These are phyloP conservation scores for Ophiodon elongatus DNA, from an alignment of 2,113 vertebrate genomes.

Conservation along the genomic window DNA sequence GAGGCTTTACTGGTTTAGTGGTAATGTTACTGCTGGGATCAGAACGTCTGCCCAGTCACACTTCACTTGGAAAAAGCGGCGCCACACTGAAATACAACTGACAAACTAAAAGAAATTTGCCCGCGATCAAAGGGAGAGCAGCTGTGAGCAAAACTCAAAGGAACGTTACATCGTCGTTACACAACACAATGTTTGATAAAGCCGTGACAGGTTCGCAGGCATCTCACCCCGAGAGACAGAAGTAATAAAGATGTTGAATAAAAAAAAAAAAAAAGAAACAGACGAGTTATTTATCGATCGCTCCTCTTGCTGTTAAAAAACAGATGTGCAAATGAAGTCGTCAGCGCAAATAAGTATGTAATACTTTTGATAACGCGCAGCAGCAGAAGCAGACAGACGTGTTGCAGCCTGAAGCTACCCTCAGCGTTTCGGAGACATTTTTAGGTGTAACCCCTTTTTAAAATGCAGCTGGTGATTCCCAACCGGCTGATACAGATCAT, in stretches of 20 bases:
- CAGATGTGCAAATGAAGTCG: background rate
- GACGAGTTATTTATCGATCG: background rate
- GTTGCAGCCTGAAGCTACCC: no score
- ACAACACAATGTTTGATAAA: background rate
- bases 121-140: background rate
- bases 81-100: background rate
- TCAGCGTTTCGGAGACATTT: background rate
- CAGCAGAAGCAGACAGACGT: no score
- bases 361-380: background rate
- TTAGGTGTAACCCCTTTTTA: background rate
- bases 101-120: background rate
- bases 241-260: background rate
- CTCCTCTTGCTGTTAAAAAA: background rate
- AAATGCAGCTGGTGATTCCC: background rate
- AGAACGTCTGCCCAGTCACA: background rate
- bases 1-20: background rate
- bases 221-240: slow-evolving; percentile 4
- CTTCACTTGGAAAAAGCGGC: no score
- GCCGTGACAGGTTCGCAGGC: slow-evolving; percentile 3
- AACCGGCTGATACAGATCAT: background rate
- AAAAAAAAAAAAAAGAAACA: background rate
- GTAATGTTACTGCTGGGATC: background rate
- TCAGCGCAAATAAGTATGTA: background rate
- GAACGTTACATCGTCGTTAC: background rate
- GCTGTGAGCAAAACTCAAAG: background rate